Percentiles rank a stretch among this genome's conserved stretches.
phyloP scores from a whole-genome alignment of 2,888 invertebrate genomes.

The Chaitophorus viminalis region DNA sequence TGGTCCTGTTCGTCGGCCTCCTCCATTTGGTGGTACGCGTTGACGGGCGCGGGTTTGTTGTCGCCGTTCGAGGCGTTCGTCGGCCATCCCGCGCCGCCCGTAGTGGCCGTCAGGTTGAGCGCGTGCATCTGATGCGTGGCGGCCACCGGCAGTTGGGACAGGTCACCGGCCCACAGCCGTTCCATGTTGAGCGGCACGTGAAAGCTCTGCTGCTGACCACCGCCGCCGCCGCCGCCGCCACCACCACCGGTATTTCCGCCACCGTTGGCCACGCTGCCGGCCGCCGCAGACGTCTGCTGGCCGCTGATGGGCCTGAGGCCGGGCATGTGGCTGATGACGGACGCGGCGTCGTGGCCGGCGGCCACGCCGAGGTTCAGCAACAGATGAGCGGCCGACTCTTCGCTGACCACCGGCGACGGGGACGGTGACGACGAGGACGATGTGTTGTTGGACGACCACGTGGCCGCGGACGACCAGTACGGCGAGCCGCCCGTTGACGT shows the following conservation, averaged over 20 bases:
- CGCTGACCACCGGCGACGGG: conserved; percentile 68
- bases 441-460: conserved; percentile 71
- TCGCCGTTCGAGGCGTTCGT: conserved; percentile 66
- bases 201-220: conserved; percentile 69
- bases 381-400: conserved; percentile 73
- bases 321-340: conserved; percentile 63
- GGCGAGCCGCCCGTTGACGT: conserved; percentile 53
- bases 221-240: conserved; percentile 69
- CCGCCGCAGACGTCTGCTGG: conserved; percentile 64
- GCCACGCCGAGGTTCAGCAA: conserved; percentile 66
- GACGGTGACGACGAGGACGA: conserved; percentile 70
- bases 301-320: conserved; percentile 65
- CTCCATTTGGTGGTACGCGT: conserved; percentile 63
- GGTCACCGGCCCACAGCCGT: conserved; percentile 88
- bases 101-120: conserved; percentile 72
- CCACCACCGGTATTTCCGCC: conserved; percentile 69
- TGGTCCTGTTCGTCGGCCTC: conserved; percentile 82
- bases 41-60: conserved; percentile 66
- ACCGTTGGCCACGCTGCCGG: conserved; percentile 63
- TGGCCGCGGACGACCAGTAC: conserved; percentile 68
- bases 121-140: conserved; percentile 83
- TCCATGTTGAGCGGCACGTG: conserved; percentile 86
- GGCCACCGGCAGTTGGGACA: conserved; percentile 77
- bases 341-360: conserved; percentile 45
- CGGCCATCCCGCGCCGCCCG: conserved; percentile 65